Conservation (phyloP, 2,888 invertebrate species). For the Orthosia incerta region DNA sequence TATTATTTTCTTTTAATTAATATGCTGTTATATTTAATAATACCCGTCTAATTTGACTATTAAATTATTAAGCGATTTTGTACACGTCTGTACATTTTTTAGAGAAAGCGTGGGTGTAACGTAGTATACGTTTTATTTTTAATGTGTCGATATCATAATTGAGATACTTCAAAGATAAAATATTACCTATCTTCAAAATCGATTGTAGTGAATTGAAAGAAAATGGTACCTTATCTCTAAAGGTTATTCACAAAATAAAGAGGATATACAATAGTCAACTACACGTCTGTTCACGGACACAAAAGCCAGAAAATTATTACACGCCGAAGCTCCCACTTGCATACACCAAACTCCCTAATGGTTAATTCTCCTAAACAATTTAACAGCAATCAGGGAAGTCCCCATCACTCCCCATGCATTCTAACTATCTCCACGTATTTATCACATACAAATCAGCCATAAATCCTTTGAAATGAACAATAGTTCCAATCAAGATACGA, state of each 20-base stretch:
- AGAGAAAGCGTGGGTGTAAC: background rate
- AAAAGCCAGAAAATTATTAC: conserved; percentile 28
- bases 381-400: conserved; percentile 59
- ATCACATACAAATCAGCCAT: conserved; percentile 64
- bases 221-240: too few species aligned
- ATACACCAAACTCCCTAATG: conserved; percentile 42
- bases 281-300: conserved; percentile 11
- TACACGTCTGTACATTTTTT: background rate
- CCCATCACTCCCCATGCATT: conserved; percentile 40
- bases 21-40: too few species aligned
- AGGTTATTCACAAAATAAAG: background rate
- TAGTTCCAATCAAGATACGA: conserved; percentile 78
- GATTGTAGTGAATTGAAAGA: background rate
- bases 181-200: background rate
- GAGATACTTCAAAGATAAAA: too few species aligned
- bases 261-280: background rate
- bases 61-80: background rate
- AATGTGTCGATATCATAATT: background rate
- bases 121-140: background rate
- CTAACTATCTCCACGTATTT: conserved; percentile 47
- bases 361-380: conserved; percentile 56
- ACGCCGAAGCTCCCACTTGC: conserved; percentile 14
- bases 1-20: too few species aligned
- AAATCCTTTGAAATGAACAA: conserved; percentile 75
- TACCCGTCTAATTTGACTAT: background rate